These are phyloP conservation scores for Noctua pronuba DNA, from an alignment of 2,888 invertebrate genomes.

Conservation along the genomic window DNA sequence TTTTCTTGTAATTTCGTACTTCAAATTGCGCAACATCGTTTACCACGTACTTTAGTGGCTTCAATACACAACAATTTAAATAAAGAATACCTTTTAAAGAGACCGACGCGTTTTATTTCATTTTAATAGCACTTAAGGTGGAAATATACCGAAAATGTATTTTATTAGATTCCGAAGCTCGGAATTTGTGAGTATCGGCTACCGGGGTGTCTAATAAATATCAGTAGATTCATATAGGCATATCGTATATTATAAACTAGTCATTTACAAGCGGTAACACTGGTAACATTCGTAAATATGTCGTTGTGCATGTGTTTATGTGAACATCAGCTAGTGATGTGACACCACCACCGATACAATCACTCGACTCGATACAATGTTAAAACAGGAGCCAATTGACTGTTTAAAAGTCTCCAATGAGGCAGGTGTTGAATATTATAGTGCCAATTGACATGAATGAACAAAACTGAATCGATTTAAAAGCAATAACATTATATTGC, in stretches of 20 bases:
- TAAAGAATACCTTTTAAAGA: constrained; percentile 69
- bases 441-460: constrained; percentile 39
- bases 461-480: constrained; percentile 45
- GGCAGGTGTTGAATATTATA: constrained; percentile 55
- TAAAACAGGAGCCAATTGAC: constrained; percentile 48
- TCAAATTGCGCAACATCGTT: constrained; percentile 72
- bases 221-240: constrained; percentile 45
- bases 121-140: constrained; percentile 63
- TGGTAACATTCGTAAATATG: constrained; percentile 72
- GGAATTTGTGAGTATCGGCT: constrained; percentile 57
- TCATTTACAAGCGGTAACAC: constrained; percentile 57
- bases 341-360: constrained; percentile 39
- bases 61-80: constrained; percentile 63
- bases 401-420: constrained; percentile 35
- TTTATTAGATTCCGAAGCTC: constrained; percentile 54
- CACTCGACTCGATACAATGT: constrained; percentile 37
- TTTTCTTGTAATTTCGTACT: constrained; percentile 70
- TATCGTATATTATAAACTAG: constrained; percentile 56
- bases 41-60: constrained; percentile 76
- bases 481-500: constrained; percentile 46
- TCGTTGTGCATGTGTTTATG: constrained; percentile 62
- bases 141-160: constrained; percentile 49
- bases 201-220: constrained; percentile 60
- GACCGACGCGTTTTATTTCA: constrained; percentile 67
- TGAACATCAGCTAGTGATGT: constrained; percentile 60